Evolutionary conservation across 2,888 invertebrate genomes (phyloP), one percentile per base, ranked within the genome.

Genomic region (Cylloceria caligata): DNA sequence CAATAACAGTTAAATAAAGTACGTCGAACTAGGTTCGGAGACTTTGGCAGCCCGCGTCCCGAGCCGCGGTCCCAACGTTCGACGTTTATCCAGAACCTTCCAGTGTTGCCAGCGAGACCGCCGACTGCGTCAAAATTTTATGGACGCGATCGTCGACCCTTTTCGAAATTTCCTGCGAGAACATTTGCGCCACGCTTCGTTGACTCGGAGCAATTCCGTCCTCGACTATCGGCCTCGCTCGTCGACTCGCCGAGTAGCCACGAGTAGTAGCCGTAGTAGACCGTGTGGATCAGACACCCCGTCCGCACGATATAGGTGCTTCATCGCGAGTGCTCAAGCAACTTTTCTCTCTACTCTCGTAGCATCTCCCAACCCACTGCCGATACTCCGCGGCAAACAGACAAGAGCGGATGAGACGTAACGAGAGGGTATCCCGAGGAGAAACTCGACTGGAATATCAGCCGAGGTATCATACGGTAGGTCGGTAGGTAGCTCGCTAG

Each of bases 141-240:
- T 75, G 75, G 69, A 81, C 77, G 68, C 65, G 9, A 55, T 75
- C 67, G 30, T 49, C 60, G 67, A 9, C 83, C 80, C 80, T 74
- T 72, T 75, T 73, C 79, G 71, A 81, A 86, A 83, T 85, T 85
- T 88, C 81, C 82, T 64, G 83, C 80, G 76, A 84, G 81, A 85
- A 86, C 83, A 87, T 88, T 88, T 81, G 80, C 67, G 76, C 84
- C 81, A 69, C 82, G 80, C 83, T 80, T 86, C 85, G 80, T 85
- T 88, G 86, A 77, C 80, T 81, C 67, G 11, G 30, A 74, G 45
- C 30, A 34, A 55, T 30, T 30, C 36, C 30, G 16, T 5, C 30
- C 42, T 57, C 69, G 49, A 52, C 68, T 30, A 30, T 65, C 30
- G 27, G 24, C 34, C 7, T 27, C 65, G 55, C 42, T 65, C 65